A percentile compares a stretch with the other conserved stretches of the same genome.
phyloP scores from a whole-genome alignment of 2,113 vertebrate species.

The Amphiprion ocellaris region DNA sequence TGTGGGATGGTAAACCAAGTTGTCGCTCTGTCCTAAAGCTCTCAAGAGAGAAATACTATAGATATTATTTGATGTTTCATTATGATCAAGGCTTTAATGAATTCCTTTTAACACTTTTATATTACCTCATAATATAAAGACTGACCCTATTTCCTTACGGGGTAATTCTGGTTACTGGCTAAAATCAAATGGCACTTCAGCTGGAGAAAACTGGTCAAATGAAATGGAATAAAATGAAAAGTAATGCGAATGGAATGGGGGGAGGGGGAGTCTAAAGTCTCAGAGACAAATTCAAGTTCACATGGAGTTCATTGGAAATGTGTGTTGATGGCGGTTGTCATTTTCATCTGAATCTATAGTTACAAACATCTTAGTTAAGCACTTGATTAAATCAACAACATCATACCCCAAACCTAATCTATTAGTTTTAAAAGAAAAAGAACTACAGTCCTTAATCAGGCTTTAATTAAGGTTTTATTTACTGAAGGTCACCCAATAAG shows the following conservation, averaged over 20 bases:
- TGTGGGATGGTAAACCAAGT: constrained; percentile 28
- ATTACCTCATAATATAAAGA: constrained; percentile 53
- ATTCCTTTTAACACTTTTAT: constrained; percentile 56
- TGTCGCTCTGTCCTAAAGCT: constrained; percentile 10
- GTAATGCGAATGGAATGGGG: constrained; percentile 13
- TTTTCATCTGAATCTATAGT: constrained; percentile 57
- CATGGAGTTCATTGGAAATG: constrained; percentile 46
- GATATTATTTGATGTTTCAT: constrained; percentile 46
- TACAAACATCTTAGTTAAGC: constrained; percentile 59
- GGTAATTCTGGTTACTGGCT: constrained; percentile 48
- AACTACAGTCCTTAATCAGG: constrained; percentile 62
- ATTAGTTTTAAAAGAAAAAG: constrained; percentile 54
- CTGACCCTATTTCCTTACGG: constrained; percentile 43
- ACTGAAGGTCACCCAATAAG: constrained; percentile 78
- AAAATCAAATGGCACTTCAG: constrained; percentile 57
- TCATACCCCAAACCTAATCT: constrained; percentile 67
- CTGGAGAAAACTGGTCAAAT: constrained; percentile 41
- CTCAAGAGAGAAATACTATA: constrained; percentile 25
- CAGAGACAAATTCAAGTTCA: constrained; percentile 66
- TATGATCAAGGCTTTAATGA: constrained; percentile 58
- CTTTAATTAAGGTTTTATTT: constrained; percentile 82
- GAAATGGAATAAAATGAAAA: constrained; percentile 53
- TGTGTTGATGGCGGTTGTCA: constrained; percentile 49
- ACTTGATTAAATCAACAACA: constrained; percentile 73
- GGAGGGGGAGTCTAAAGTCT: neutral